Conservation (phyloP, 1,140 invertebrate species). For the Pseudomyrmex pallidus region DNA sequence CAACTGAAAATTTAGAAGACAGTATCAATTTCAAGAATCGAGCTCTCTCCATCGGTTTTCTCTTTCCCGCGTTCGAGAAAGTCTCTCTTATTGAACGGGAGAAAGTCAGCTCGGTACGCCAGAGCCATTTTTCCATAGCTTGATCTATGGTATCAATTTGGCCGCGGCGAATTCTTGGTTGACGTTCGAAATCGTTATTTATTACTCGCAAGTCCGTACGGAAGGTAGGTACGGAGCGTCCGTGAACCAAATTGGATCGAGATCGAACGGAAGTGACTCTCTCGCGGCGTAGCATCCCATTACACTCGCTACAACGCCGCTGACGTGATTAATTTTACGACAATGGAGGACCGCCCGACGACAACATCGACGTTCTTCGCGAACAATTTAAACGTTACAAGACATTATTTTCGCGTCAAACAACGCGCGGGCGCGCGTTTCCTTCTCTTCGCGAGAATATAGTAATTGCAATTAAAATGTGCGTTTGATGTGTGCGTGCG, state of each 20-base stretch:
- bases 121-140: slow-evolving; percentile 78
- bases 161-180: slow-evolving; percentile 80
- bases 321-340: neutral
- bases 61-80: slow-evolving; percentile 63
- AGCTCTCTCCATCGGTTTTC: neutral
- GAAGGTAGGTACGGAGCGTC: slow-evolving; percentile 66
- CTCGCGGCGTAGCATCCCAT: neutral
- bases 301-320: slow-evolving; percentile 3
- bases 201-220: slow-evolving; percentile 77
- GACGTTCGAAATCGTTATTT: slow-evolving; percentile 81
- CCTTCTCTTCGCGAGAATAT: neutral
- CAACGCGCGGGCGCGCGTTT: neutral
- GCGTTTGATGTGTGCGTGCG: neutral
- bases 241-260: slow-evolving; percentile 76
- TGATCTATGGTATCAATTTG: slow-evolving; percentile 82
- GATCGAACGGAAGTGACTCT: slow-evolving; percentile 60
- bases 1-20: slow-evolving; percentile 65
- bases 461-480: slow-evolving; percentile 50
- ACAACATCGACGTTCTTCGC: neutral
- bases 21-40: slow-evolving; percentile 70
- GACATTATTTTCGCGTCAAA: neutral
- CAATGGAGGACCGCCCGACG: too few species aligned
- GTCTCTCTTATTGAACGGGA: slow-evolving; percentile 71
- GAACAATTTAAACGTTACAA: neutral
- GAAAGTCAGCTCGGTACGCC: slow-evolving; percentile 62